Percentiles rank a stretch among this genome's conserved stretches.
Evolutionary conservation across 1,140 invertebrate species (phyloP).

Genomic region (Brachionus rotundiformis): DNA sequence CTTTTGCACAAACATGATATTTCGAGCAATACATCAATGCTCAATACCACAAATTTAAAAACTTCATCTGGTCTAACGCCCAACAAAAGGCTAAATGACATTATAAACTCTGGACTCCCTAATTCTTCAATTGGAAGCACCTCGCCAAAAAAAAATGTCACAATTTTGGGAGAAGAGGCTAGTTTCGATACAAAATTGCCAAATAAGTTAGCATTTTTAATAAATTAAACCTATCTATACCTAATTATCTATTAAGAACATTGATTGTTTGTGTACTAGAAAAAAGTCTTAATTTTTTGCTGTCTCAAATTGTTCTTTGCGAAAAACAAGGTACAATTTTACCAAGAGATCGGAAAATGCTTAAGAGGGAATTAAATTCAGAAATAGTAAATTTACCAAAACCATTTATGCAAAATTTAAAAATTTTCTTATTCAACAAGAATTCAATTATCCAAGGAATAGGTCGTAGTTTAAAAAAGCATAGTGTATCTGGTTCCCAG

Average conservation of each 20-base stretch:
- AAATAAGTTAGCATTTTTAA: not conserved
- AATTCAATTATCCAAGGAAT: constrained; percentile 44
- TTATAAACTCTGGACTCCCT: not conserved
- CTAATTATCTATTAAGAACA: not conserved
- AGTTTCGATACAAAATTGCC: constrained; percentile 2
- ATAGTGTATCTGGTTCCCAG: not conserved
- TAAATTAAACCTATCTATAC: not conserved
- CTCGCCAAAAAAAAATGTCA: constrained; percentile 41
- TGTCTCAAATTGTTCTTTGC: constrained; percentile 15
- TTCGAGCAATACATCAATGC: not conserved
- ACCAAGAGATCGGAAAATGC: constrained; percentile 27
- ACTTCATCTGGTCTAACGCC: constrained; percentile 3
- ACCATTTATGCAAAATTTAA: not conserved
- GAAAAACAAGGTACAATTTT: constrained; percentile 15
- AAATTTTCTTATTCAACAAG: not conserved
- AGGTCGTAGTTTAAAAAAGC: constrained; percentile 17
- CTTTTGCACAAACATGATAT: constrained; percentile 17
- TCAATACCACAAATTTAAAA: not conserved
- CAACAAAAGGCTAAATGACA: not conserved
- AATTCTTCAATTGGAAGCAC: not conserved
- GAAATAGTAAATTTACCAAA: constrained; percentile 7
- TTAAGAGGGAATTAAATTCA: constrained; percentile 46
- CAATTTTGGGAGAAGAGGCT: not conserved
- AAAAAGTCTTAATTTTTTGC: constrained; percentile 21
- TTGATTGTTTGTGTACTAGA: constrained; percentile 30